Evolutionary conservation across 2,113 vertebrate genomes (phyloP).

Genomic region (Sardina pilchardus): DNA sequence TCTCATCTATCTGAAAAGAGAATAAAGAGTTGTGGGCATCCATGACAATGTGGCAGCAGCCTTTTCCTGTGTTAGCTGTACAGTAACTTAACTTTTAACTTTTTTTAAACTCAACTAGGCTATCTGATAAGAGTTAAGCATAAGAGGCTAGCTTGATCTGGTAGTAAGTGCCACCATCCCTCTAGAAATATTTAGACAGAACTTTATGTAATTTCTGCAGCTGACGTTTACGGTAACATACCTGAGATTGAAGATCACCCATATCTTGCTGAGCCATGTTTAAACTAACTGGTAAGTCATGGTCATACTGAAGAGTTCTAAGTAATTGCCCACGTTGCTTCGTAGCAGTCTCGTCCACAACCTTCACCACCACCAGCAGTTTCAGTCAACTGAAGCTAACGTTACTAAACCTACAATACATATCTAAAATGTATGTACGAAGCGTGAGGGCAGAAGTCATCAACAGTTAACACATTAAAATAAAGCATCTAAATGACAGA

Average conservation of each 20-base stretch:
- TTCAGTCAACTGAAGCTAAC: background rate
- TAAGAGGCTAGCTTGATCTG: too few species aligned
- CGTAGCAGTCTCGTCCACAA: background rate
- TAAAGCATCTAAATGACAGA: background rate
- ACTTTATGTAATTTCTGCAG: too few species aligned
- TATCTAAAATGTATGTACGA: background rate
- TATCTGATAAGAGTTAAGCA: background rate
- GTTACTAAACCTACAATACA: background rate
- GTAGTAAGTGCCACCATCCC: too few species aligned
- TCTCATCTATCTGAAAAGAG: conserved; percentile 84
- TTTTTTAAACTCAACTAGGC: too few species aligned
- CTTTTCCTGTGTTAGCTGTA: too few species aligned
- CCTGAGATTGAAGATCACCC: conserved; percentile 36
- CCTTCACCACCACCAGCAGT: background rate
- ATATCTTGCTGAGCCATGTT: background rate
- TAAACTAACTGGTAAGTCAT: background rate
- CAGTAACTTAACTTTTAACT: too few species aligned
- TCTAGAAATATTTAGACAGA: too few species aligned
- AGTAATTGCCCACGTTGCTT: background rate
- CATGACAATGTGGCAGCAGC: background rate
- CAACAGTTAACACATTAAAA: background rate
- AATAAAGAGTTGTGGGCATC: background rate
- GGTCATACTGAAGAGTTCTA: background rate
- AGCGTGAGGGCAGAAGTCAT: background rate
- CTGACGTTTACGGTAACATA: conserved; percentile 8